These are phyloP conservation scores for Pimephales promelas DNA, from an alignment of 2,113 vertebrate genomes.

Conservation along the genomic window DNA sequence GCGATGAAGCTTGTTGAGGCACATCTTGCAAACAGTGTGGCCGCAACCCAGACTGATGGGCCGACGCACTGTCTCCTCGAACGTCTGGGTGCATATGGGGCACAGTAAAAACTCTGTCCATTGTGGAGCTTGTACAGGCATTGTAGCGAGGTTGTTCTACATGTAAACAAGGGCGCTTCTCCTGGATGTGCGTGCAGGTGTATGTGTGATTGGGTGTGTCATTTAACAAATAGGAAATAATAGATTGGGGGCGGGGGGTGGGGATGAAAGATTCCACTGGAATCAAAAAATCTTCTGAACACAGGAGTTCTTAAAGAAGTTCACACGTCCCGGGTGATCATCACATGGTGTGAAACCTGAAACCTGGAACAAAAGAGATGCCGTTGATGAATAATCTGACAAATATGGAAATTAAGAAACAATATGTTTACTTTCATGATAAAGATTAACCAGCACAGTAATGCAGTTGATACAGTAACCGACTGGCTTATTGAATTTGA, in stretches of 20 bases:
- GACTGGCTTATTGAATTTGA: neutral
- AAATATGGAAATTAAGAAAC: neutral
- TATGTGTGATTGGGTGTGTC: slow-evolving; percentile 59
- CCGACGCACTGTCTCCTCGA: slow-evolving; percentile 94
- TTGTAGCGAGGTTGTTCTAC: slow-evolving; percentile 81
- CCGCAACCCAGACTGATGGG: slow-evolving; percentile 98
- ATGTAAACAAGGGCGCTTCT: slow-evolving; percentile 56
- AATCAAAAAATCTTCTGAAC: slow-evolving; percentile 87
- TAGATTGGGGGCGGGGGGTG: slow-evolving; percentile 67
- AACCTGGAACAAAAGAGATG: slow-evolving; percentile 77
- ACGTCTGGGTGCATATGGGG: slow-evolving; percentile 98
- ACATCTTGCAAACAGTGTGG: slow-evolving; percentile 99
- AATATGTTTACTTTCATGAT: neutral
- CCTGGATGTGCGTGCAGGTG: slow-evolving; percentile 32
- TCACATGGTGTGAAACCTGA: slow-evolving; percentile 94
- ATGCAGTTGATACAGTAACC: neutral
- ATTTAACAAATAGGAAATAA: slow-evolving; percentile 79
- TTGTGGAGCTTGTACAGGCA: slow-evolving; percentile 99
- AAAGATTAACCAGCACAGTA: neutral
- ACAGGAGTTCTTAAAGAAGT: slow-evolving; percentile 84
- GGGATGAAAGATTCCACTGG: slow-evolving; percentile 98
- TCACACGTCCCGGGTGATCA: slow-evolving; percentile 92
- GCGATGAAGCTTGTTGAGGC: slow-evolving; percentile 98
- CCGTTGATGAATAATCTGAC: slow-evolving; percentile 30
- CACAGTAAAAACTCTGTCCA: slow-evolving; percentile 99